Evolutionary conservation across 2,797 vertebrate species (phyloP).

Genomic region (Lophura swinhoii): DNA sequence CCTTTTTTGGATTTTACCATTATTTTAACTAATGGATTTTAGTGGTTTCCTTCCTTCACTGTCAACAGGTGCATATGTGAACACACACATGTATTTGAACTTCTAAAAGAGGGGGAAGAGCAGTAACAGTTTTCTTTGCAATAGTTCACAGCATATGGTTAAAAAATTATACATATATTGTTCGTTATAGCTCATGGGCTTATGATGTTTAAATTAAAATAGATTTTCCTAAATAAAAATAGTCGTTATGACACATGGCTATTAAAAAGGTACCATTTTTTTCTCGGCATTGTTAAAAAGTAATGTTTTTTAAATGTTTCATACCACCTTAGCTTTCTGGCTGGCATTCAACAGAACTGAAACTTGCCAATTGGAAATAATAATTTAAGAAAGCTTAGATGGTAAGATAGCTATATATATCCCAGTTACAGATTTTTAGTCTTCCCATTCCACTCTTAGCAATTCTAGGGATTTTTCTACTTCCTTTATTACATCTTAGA

Average conservation of each 20-base stretch:
- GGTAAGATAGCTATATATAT: neutral
- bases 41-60: conserved; percentile 53
- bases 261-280: conserved; percentile 77
- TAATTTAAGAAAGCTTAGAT: neutral
- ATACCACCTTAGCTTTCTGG: conserved; percentile 68
- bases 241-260: conserved; percentile 74
- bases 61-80: conserved; percentile 52
- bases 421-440: neutral
- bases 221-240: conserved; percentile 86
- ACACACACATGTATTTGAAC: conserved; percentile 36
- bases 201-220: conserved; percentile 85
- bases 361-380: neutral
- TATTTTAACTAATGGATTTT: conserved; percentile 40
- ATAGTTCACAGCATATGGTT: conserved; percentile 81
- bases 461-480: neutral
- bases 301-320: conserved; percentile 73
- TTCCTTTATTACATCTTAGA: neutral
- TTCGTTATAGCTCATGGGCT: conserved; percentile 81
- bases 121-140: conserved; percentile 51
- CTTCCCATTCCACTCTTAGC: neutral
- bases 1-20: conserved; percentile 30
- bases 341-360: conserved; percentile 15
- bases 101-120: conserved; percentile 37
- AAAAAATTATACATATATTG: conserved; percentile 60
- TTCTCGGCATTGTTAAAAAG: conserved; percentile 78